phyloP scores from a whole-genome alignment of 2,888 invertebrate genomes.

The Drosophila pseudotakahashii region DNA sequence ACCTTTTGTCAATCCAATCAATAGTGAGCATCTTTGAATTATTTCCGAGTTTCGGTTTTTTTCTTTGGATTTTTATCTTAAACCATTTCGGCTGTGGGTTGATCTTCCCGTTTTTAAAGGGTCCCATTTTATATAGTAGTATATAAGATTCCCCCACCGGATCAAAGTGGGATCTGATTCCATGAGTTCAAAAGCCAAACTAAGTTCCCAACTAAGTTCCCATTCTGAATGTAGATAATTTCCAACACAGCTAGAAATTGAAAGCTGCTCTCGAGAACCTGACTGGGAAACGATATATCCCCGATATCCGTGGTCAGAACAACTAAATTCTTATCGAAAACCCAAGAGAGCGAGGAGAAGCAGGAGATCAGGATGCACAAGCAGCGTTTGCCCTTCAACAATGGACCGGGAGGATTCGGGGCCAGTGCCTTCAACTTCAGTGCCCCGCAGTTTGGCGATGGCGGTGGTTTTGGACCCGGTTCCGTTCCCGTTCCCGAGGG shows the following conservation, averaged over 20 bases:
- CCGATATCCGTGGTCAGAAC: not conserved
- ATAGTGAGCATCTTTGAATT: too few relatives aligned
- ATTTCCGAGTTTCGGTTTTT: too few relatives aligned
- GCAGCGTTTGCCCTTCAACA: constrained; percentile 63
- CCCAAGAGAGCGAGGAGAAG: not conserved
- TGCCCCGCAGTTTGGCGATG: constrained; percentile 36
- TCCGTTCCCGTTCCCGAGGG: constrained; percentile 9
- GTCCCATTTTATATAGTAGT: too few relatives aligned
- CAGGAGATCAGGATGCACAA: constrained; percentile 53
- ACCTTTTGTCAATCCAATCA: too few relatives aligned
- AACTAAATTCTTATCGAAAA: not conserved
- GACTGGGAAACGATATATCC: constrained; percentile 5
- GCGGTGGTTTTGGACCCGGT: constrained; percentile 5
- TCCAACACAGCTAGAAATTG: constrained; percentile 42
- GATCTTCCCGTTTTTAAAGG: too few relatives aligned
- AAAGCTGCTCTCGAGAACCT: constrained; percentile 3
- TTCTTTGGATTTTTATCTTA: too few relatives aligned
- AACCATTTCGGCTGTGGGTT: too few relatives aligned
- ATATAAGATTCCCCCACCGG: not conserved
- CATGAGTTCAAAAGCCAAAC: not conserved
- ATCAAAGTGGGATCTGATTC: constrained; percentile 23
- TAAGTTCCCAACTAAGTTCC: not conserved
- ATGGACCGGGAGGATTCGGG: constrained; percentile 27
- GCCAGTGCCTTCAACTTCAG: constrained; percentile 35
- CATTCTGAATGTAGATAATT: constrained; percentile 44